A percentile compares a stretch with the other conserved stretches of the same genome.
Evolutionary conservation across 2,113 vertebrate species (phyloP).

Genomic region (Orcinus orca): DNA sequence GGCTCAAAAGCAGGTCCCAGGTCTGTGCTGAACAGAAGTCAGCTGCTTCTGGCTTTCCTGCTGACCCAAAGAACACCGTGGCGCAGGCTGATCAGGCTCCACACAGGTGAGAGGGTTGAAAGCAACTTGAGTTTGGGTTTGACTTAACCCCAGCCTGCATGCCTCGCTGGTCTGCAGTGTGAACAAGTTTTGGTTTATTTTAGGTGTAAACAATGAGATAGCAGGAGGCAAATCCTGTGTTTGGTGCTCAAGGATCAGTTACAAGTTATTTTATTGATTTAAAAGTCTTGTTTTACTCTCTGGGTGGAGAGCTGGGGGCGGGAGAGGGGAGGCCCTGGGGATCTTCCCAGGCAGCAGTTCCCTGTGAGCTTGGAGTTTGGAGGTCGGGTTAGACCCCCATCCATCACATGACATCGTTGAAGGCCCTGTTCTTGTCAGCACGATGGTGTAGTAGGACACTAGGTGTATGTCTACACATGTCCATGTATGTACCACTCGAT

Average conservation of each 20-base stretch:
- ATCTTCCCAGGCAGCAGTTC: background rate
- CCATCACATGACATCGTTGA: background rate
- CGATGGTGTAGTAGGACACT: background rate
- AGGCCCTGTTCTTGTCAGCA: background rate
- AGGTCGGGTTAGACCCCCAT: background rate
- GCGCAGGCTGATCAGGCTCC: background rate
- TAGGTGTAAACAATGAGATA: background rate
- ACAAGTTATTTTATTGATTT: background rate
- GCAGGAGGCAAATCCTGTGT: background rate
- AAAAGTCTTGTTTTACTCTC: background rate
- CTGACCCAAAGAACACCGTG: background rate
- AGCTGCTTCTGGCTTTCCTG: background rate
- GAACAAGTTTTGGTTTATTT: background rate
- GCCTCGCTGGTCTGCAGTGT: background rate
- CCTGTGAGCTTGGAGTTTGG: background rate
- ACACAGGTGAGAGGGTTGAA: background rate
- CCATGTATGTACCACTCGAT: too few species aligned
- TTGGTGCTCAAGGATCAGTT: background rate
- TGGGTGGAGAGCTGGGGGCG: background rate
- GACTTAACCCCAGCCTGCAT: background rate
- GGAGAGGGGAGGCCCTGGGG: background rate
- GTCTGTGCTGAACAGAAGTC: background rate
- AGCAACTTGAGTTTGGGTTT: background rate
- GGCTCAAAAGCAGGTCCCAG: background rate
- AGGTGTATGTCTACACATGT: accelerated